A percentile compares a stretch with the other conserved stretches of the same genome.
Conservation (phyloP, 2,888 invertebrate species). For the Sminthurinus aureus region DNA sequence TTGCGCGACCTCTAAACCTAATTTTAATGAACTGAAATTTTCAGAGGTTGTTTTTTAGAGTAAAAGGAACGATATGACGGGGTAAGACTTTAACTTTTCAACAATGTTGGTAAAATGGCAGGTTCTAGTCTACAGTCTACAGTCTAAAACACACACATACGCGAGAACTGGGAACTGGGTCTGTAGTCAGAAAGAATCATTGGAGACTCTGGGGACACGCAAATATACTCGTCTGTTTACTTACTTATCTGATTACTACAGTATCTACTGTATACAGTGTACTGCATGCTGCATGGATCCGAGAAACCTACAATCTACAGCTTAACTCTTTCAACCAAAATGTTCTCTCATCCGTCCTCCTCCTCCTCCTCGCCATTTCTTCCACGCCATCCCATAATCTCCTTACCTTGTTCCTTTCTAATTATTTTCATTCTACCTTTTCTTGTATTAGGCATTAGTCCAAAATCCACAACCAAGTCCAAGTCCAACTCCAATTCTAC, state of each 20-base stretch:
- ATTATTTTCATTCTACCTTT: background rate
- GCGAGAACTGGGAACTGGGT: background rate
- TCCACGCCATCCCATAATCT: constrained; percentile 11
- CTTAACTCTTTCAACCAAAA: background rate
- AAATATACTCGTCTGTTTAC: background rate
- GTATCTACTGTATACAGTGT: background rate
- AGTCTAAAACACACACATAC: background rate
- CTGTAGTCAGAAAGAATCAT: background rate
- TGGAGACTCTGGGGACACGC: background rate
- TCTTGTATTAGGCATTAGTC: background rate
- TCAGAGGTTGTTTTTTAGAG: no score
- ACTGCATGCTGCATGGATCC: no score
- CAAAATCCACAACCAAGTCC: background rate
- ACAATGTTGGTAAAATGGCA: no score
- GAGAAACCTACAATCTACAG: background rate
- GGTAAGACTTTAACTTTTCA: no score
- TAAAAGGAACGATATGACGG: no score
- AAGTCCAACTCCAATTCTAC: background rate
- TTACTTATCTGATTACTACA: constrained; percentile 17
- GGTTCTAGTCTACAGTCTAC: no score
- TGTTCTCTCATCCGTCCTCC: background rate
- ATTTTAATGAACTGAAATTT: no score
- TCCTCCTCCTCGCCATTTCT: background rate
- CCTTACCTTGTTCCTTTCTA: constrained; percentile 14
- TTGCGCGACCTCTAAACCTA: no score